Evolutionary conservation across 2,113 vertebrate genomes (phyloP), one percentile per base, ranked within the genome.

Genomic region (Podarcis cretensis): DNA sequence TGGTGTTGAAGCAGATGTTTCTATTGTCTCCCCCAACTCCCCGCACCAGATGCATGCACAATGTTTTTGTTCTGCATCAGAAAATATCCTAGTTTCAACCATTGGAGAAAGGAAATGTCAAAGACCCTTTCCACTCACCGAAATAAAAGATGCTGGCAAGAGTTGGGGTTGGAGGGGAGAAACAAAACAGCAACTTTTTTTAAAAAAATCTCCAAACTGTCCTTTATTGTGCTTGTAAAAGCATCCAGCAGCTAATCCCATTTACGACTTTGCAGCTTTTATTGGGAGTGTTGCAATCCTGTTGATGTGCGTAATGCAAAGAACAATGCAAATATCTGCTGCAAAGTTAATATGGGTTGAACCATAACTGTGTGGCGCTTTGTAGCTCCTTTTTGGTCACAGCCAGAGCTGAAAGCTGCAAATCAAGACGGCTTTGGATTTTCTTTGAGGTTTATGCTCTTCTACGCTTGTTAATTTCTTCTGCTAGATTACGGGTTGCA

Each of bases 361-460:
- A 96, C 97, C 97, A 95, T 95, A 93, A 93, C 94, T 89, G 69
- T 95, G 93, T 96, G 96, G 95, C 93, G 96, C 95, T 97, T 94
- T 9, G 81, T 8, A 7, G 43, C 43, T 43, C 43, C 43, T 43
- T 43, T 77, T 91, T 91, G 81, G 81, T 35, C 83, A 37, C 1
- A 71, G 20, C 85, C 83, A 81, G n/a, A 91, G 74, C 74, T 63
- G 48, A 82, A 75, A 8, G 43, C 27, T 84, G n/a, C 6, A 2
- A 89, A 35, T 81, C 81, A 80, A 90, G 91, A 0, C 20, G 57
- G 30, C 54, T 88, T 25, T 43, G 63, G 18, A 7, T 87, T 94
- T 84, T 94, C 57, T 89, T 92, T 93, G 90, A 76, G 37, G 59
- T 65, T 88, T 75, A 75, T 7, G 12, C 35, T 74, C 78, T 63